phyloP scores from a whole-genome alignment of 2,888 invertebrate genomes.

The Synanthedon formicaeformis region DNA sequence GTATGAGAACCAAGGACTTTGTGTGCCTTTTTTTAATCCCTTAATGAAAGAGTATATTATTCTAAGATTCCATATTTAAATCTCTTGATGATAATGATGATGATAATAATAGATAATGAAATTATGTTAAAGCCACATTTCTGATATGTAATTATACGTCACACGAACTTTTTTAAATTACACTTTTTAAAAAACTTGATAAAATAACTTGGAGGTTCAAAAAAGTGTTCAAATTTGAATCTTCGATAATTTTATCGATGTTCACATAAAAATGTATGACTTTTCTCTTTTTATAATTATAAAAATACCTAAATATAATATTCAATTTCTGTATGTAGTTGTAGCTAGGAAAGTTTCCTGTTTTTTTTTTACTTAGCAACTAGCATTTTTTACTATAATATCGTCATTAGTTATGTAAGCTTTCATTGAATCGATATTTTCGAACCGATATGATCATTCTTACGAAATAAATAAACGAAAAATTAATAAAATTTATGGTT shows the following conservation, averaged over 20 bases:
- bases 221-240: constrained; percentile 28
- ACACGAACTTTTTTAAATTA: background rate
- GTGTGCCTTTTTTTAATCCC: too few species aligned
- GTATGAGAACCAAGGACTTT: too few species aligned
- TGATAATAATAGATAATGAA: too few species aligned
- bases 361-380: constrained; percentile 29
- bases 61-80: background rate
- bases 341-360: constrained; percentile 29
- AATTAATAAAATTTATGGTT: constrained; percentile 15
- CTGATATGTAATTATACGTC: background rate
- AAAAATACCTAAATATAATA: constrained; percentile 18
- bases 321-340: constrained; percentile 22
- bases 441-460: constrained; percentile 35
- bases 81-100: too few species aligned
- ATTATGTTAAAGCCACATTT: background rate
- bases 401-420: constrained; percentile 32
- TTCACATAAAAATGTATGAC: constrained; percentile 1
- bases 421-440: constrained; percentile 22
- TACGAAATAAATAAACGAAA: constrained; percentile 37
- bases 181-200: constrained; percentile 20
- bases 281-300: constrained; percentile 24
- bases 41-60: too few species aligned
- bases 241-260: constrained; percentile 53
- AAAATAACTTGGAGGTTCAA: constrained; percentile 56
- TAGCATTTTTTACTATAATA: constrained; percentile 20